These are phyloP conservation scores for Meleagris gallopavo DNA, from an alignment of 2,113 vertebrate genomes.

Conservation along the genomic window DNA sequence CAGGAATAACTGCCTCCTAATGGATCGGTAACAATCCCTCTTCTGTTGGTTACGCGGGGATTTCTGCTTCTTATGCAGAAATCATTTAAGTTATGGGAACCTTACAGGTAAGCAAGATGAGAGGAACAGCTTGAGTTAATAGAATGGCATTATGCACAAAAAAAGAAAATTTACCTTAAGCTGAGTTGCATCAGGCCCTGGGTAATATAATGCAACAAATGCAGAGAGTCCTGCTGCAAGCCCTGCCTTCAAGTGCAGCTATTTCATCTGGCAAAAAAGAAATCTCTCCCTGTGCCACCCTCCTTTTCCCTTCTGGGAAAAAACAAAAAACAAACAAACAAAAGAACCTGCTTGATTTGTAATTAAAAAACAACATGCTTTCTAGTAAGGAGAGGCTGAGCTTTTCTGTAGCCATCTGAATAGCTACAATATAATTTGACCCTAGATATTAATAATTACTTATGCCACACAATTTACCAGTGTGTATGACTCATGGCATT, in stretches of 20 bases:
- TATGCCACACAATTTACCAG: background rate
- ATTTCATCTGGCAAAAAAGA: background rate
- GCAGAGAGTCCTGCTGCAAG: background rate
- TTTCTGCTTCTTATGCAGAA: background rate
- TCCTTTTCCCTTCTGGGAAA: background rate
- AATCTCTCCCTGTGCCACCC: background rate
- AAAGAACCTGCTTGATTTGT: background rate
- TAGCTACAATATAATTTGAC: background rate
- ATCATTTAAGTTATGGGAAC: background rate
- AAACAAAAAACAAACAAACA: background rate
- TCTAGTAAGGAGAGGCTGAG: background rate
- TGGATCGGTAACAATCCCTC: background rate
- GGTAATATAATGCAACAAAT: background rate
- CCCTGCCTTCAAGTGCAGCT: background rate
- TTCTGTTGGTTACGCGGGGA: background rate
- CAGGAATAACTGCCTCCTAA: background rate
- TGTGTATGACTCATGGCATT: background rate
- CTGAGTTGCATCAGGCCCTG: rapidly evolving
- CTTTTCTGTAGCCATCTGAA: background rate
- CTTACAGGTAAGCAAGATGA: background rate
- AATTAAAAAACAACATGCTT: background rate
- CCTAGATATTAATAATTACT: background rate
- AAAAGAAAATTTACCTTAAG: background rate
- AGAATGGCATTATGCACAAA: background rate
- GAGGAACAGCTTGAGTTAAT: background rate